Conservation (phyloP, 2,113 vertebrate genomes). For the Aviceda subcristata region DNA sequence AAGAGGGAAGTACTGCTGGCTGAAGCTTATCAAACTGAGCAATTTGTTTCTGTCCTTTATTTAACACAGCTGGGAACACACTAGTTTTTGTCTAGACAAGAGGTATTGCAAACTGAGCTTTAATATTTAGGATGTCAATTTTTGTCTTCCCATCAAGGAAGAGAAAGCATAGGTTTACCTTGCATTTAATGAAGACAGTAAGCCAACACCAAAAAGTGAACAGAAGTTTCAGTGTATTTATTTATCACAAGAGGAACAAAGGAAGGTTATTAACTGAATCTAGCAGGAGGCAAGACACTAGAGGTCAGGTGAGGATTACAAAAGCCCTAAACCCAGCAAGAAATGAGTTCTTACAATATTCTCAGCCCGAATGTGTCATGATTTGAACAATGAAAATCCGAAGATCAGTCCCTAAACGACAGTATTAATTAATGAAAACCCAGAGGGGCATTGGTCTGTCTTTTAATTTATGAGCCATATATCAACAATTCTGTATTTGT, state of each 20-base stretch:
- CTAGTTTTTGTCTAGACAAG: neutral
- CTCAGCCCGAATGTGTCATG: neutral
- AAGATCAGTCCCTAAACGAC: neutral
- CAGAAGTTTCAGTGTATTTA: neutral
- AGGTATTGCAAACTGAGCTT: neutral
- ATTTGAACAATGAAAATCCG: neutral
- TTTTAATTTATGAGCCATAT: neutral
- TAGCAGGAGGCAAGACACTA: neutral
- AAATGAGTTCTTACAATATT: neutral
- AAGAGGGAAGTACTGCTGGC: neutral
- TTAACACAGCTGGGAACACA: neutral
- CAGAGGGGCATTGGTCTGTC: rapidly evolving
- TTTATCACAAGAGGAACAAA: neutral
- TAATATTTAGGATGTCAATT: neutral
- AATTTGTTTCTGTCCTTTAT: neutral
- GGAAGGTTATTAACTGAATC: neutral
- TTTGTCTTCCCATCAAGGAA: neutral
- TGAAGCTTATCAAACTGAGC: neutral
- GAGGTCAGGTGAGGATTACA: neutral
- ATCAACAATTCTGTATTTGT: neutral
- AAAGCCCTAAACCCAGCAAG: neutral
- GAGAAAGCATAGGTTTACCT: neutral
- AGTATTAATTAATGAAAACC: neutral
- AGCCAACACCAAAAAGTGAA: neutral
- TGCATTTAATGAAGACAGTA: neutral